These are phyloP conservation scores for Myxocyprinus asiaticus DNA, from an alignment of 2,113 vertebrate genomes.

Conservation along the genomic window DNA sequence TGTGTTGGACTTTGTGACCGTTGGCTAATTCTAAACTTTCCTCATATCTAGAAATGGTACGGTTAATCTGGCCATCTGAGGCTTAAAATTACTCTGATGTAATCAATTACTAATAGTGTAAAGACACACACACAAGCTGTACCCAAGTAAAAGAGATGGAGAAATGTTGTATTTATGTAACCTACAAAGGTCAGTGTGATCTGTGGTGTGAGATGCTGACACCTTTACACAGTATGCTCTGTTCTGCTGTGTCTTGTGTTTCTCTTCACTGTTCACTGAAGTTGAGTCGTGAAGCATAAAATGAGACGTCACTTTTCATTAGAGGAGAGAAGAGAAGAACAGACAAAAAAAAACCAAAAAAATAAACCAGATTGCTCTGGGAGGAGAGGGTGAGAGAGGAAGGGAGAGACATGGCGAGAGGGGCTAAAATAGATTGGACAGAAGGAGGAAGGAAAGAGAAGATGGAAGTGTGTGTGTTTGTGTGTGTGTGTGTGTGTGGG, in stretches of 20 bases:
- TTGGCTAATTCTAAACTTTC: too few species aligned
- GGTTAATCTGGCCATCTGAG: too few species aligned
- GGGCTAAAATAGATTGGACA: conserved; percentile 25
- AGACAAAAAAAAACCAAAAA: conserved; percentile 3
- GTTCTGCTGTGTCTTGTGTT: conserved; percentile 38
- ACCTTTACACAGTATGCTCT: conserved; percentile 18
- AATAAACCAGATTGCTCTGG: conserved; percentile 36
- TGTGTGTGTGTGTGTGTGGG: background rate
- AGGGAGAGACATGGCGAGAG: background rate
- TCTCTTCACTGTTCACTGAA: conserved; percentile 14
- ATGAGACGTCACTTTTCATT: conserved; percentile 56
- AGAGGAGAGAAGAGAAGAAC: conserved; percentile 42
- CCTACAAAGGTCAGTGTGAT: background rate
- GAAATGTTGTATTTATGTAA: background rate
- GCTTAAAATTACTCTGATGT: too few species aligned
- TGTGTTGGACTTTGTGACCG: too few species aligned
- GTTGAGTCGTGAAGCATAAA: conserved; percentile 54
- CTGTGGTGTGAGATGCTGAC: conserved; percentile 7
- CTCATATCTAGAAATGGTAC: too few species aligned
- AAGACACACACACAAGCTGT: background rate
- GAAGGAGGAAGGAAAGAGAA: conserved; percentile 24
- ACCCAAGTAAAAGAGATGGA: background rate
- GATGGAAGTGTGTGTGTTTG: conserved; percentile 16
- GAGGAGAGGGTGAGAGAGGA: conserved; percentile 24
- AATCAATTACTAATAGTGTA: too few species aligned